Percentiles rank a stretch among this genome's conserved stretches.
Evolutionary conservation across 1,140 invertebrate species (phyloP).

Genomic region (Holotrichia oblita): DNA sequence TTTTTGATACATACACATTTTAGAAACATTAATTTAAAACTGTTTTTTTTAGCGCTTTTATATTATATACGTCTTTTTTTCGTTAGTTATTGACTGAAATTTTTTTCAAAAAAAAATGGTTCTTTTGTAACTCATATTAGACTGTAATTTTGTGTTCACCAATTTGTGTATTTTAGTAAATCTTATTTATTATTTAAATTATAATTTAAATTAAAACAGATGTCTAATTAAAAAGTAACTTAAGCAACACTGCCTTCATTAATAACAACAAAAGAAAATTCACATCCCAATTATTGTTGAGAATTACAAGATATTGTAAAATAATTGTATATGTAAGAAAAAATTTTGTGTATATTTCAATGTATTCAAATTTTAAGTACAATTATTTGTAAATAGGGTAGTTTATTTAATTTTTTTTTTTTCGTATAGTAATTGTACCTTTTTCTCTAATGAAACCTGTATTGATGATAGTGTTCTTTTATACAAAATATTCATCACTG

Average conservation of each 20-base stretch:
- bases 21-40: constrained; percentile 19
- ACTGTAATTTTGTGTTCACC: constrained; percentile 40
- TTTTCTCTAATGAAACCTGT: constrained; percentile 32
- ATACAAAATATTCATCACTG: constrained; percentile 39
- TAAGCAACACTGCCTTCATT: constrained; percentile 38
- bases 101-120: constrained; percentile 8
- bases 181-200: constrained; percentile 40
- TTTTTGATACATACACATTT: constrained; percentile 26
- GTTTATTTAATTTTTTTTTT: constrained; percentile 38
- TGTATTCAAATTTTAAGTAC: constrained; percentile 36
- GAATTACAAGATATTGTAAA: constrained; percentile 7
- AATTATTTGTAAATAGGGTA: constrained; percentile 40
- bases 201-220: constrained; percentile 38
- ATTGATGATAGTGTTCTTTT: constrained; percentile 38
- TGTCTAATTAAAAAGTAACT: constrained; percentile 25
- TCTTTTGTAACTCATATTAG: constrained; percentile 34
- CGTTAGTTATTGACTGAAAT: constrained; percentile 34
- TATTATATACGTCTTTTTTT: neutral
- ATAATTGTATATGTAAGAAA: constrained; percentile 23
- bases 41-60: neutral
- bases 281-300: constrained; percentile 31
- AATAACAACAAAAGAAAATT: constrained; percentile 18
- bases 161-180: constrained; percentile 34
- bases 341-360: constrained; percentile 38
- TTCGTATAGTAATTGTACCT: constrained; percentile 28